Base-by-base conservation (phyloP, 2,113 vertebrate species). In the Stigmatopora argus region DNA sequence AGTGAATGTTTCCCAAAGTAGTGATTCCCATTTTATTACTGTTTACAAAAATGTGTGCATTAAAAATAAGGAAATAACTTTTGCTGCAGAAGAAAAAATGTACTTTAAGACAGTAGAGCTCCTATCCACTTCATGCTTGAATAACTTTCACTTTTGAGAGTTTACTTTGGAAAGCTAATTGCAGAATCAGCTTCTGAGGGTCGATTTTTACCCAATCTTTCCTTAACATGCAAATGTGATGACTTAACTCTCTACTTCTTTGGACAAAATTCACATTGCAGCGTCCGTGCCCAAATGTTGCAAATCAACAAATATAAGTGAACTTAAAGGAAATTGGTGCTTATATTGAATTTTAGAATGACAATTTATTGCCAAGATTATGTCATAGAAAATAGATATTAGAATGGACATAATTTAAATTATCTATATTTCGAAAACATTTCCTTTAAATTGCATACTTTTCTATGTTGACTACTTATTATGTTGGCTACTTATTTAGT, bases 121-220 rank as follows among this genome's bases (percentile, higher is more conserved):
- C 60, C 10, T 46, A 3, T 17, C 38, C 18, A 44, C 41, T 56
- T 14, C 19, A 23, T 7, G 1, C 48, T 74, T 55, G 41, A 34
- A 62, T 48, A 19, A 70, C 64, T 44, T 63, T 70, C 52, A 53
- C n/a, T 23, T 26, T 53, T 46, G 58, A 53, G 45, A 62, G 51
- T 53, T 53, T 21, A 53, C 46, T 26, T 17, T 31, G 62, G 34
- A 56, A 51, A 31, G 63, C 56, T 26, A 41, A 35, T 58, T 66
- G 61, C 57, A 41, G 5, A 49, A 10, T 56, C 18, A 46, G 53
- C 17, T 56, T 41, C 41, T 31, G 67, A 48, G 10, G 19, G 44
- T 14, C 31, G 14, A 21, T 53, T n/a, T 53, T 53, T 53, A 53
- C 4, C 51, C 3, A 66, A 69, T 48, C 18, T 66, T 70, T 58